These are phyloP conservation scores for Lepisosteus osseus DNA, from an alignment of 2,113 vertebrate species.

Conservation along the genomic window DNA sequence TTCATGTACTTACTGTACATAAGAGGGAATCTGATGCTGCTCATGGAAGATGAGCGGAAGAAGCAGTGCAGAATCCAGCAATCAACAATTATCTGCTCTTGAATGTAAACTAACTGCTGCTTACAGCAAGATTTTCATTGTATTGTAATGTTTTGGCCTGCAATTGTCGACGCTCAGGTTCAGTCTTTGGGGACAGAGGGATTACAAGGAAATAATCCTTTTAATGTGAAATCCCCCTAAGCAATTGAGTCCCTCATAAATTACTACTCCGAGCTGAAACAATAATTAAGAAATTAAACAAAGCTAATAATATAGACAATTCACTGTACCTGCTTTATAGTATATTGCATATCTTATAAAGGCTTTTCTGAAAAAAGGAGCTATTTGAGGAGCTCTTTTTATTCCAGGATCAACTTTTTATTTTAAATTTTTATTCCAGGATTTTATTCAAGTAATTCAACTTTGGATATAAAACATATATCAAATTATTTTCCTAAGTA, in stretches of 20 bases:
- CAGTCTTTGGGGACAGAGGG: slow-evolving; percentile 80
- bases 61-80: slow-evolving; percentile 29
- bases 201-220: slow-evolving; percentile 94
- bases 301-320: slow-evolving; percentile 18
- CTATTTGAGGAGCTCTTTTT: too few relatives aligned
- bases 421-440: too few relatives aligned
- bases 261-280: slow-evolving; percentile 83
- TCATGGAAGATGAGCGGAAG: slow-evolving; percentile 56
- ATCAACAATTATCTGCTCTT: slow-evolving; percentile 11
- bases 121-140: slow-evolving; percentile 11
- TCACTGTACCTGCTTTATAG: too few relatives aligned
- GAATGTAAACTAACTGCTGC: slow-evolving; percentile 16
- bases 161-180: slow-evolving; percentile 57
- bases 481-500: too few relatives aligned
- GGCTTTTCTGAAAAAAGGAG: too few relatives aligned
- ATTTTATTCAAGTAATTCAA: too few relatives aligned
- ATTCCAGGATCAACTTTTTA: too few relatives aligned
- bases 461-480: too few relatives aligned
- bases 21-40: slow-evolving; percentile 51
- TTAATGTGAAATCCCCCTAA: slow-evolving; percentile 90
- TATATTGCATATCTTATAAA: too few relatives aligned
- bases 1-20: slow-evolving; percentile 36
- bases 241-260: slow-evolving; percentile 87
- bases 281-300: slow-evolving; percentile 79
- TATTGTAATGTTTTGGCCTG: slow-evolving; percentile 19